Percentiles rank a stretch among this genome's conserved stretches.
phyloP scores from a whole-genome alignment of 1,140 invertebrate species.

The Caenorhabditis brenneri region DNA sequence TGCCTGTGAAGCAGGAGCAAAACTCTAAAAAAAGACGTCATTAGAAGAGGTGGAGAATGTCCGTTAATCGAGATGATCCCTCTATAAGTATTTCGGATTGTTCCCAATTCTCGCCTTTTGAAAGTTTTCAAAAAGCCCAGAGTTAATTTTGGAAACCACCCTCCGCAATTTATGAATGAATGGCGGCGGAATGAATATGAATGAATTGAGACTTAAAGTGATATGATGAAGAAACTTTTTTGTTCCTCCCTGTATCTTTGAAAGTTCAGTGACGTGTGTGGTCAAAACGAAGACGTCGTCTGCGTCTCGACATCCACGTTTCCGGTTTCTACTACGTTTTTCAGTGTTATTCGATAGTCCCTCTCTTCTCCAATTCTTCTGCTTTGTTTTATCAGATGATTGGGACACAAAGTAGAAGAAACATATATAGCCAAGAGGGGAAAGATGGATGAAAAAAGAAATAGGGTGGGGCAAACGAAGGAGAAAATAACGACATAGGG shows the following conservation, averaged over 20 bases:
- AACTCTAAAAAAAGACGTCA: not conserved
- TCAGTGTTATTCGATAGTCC: conserved; percentile 37
- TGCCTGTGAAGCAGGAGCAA: not conserved
- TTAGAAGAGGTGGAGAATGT: conserved; percentile 19
- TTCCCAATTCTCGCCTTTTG: not conserved
- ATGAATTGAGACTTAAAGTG: not conserved
- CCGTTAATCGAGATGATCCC: conserved; percentile 12
- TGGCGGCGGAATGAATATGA: no score
- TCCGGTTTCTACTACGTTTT: conserved; percentile 41
- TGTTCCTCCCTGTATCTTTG: not conserved
- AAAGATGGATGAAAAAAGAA: not conserved
- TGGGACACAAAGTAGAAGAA: not conserved
- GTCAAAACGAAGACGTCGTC: not conserved
- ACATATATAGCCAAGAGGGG: not conserved
- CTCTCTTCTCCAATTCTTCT: not conserved
- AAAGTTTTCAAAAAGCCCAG: not conserved
- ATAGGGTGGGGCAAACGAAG: not conserved
- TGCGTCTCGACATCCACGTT: not conserved
- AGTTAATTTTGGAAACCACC: conserved; percentile 1
- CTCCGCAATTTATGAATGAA: conserved; percentile 23
- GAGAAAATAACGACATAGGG: conserved; percentile 22
- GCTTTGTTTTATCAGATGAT: conserved; percentile 42
- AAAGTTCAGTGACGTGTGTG: conserved; percentile 34
- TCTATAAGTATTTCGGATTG: not conserved
- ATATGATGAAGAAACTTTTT: not conserved